Evolutionary conservation across 2,888 invertebrate genomes (phyloP).

Genomic region (Metacarcinus magister): DNA sequence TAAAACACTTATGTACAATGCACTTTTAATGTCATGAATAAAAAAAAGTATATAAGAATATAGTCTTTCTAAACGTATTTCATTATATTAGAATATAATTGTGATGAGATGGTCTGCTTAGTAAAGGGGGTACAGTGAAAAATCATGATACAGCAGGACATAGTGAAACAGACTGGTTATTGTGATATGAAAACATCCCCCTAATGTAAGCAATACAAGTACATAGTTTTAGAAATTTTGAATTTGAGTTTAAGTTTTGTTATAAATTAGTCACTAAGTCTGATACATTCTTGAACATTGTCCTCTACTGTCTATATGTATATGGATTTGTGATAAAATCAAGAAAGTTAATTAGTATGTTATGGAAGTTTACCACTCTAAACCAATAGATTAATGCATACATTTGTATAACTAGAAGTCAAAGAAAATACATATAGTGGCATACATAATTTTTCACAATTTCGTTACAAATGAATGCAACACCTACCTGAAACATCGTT

Average conservation of each 20-base stretch:
- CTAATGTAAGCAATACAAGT: too few relatives aligned
- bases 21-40: not conserved
- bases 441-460: too few relatives aligned
- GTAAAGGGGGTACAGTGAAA: too few relatives aligned
- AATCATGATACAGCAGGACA: too few relatives aligned
- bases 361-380: not conserved
- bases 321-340: not conserved
- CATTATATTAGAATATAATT: not conserved
- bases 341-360: not conserved
- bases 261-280: too few relatives aligned
- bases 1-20: not conserved
- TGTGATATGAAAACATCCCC: too few relatives aligned
- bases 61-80: not conserved
- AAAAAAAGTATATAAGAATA: not conserved
- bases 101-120: too few relatives aligned
- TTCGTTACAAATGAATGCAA: not conserved
- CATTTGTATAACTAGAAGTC: not conserved
- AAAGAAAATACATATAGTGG: not conserved
- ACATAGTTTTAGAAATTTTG: too few relatives aligned
- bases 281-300: too few relatives aligned
- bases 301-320: not conserved
- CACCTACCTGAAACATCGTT: slow-evolving; percentile 87
- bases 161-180: too few relatives aligned
- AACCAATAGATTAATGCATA: not conserved
- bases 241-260: too few relatives aligned